Evolutionary conservation across 2,113 vertebrate genomes (phyloP), one percentile per base, ranked within the genome.

Genomic region (Fulmarus glacialis): DNA sequence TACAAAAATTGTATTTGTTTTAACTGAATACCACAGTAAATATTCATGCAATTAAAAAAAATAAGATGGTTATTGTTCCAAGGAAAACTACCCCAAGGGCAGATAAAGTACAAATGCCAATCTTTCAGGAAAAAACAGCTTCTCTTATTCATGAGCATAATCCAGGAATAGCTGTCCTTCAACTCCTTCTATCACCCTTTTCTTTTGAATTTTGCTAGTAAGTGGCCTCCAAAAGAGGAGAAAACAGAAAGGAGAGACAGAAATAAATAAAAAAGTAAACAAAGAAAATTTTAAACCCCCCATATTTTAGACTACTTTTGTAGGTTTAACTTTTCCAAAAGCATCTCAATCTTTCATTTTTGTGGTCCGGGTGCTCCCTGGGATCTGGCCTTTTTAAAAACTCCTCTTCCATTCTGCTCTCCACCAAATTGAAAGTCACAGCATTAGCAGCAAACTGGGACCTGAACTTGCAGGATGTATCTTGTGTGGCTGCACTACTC

Each of bases 11-110:
- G 1, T 78, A 68, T 95, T 97, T 96, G 85, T 95, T 94, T 97
- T 87, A 93, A 83, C 50, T 95, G 96, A 97, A 98, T 98, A 94
- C 95, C 94, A 98, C 62, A 96, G 86, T 90, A 94, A 94, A 97
- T 95, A 97, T 77, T 98, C 96, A 98, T 21, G 62, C 72, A 77
- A 92, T 78, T 95, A 93, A 96, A 53, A 75, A 75, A 85, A 56
- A 42, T 7, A 87, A 95, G 84, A 92, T 91, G 34, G 70, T 89
- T 92, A 93, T 95, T 97, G 95, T 98, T 97, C 90, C 90, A 83
- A 78, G 77, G 9, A 97, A 94, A 96, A 93, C 70, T 90, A 53
- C 36, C 68, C 85, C 91, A 96, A 96, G 93, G 95, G 30, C 83
- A 97, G 95, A 96, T 74, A 83, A 89, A 95, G 48, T 66, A 97